Evolutionary conservation across 2,888 invertebrate species (phyloP).

Genomic region (Stegana nigrithorax): DNA sequence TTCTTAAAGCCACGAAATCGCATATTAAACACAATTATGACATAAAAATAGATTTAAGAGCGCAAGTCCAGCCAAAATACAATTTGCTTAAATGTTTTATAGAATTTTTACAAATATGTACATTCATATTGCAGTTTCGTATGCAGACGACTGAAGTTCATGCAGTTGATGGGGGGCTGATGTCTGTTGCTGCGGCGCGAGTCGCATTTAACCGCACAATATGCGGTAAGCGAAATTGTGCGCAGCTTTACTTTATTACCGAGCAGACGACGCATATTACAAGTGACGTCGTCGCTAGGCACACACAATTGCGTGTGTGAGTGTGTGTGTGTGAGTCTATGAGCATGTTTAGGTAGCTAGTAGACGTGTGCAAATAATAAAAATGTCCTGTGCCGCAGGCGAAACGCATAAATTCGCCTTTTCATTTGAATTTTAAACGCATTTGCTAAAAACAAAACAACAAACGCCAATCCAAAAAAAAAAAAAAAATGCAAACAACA

Average conservation of each 20-base stretch:
- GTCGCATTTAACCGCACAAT: constrained; percentile 10
- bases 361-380: background rate
- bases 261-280: constrained; percentile 2
- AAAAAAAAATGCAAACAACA: background rate
- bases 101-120: too few relatives aligned
- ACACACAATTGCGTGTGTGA: background rate
- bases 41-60: background rate
- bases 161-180: background rate
- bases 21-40: too few relatives aligned
- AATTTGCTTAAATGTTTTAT: too few relatives aligned
- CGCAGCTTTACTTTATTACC: constrained; percentile 17
- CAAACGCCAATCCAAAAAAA: background rate
- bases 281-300: background rate
- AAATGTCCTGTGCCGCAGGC: constrained; percentile 16
- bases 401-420: constrained; percentile 56
- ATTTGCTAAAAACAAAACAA: constrained; percentile 34
- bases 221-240: constrained; percentile 13
- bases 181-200: too few relatives aligned
- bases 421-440: constrained; percentile 62
- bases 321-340: background rate
- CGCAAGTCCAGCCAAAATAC: too few relatives aligned
- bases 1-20: too few relatives aligned
- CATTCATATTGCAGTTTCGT: constrained; percentile 6
- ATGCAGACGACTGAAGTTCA: background rate
- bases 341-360: background rate